Conservation (phyloP, 2,113 vertebrate species). For the Nerophis lumbriciformis region DNA sequence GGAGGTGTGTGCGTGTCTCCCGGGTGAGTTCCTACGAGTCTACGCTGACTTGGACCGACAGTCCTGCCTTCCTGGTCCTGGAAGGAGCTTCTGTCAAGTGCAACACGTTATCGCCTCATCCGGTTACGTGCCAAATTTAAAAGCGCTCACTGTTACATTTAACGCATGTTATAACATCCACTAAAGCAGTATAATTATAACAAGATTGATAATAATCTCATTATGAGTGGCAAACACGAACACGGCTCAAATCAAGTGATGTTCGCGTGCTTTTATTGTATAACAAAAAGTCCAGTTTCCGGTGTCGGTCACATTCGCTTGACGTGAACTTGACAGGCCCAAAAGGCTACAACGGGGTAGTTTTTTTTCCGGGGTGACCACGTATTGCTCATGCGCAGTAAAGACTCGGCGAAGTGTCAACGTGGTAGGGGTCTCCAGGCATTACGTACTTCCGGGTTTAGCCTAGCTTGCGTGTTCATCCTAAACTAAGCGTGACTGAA, state of each 20-base stretch:
- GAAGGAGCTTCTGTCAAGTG: conserved; percentile 33
- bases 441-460: neutral
- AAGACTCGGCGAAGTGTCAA: conserved; percentile 59
- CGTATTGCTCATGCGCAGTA: conserved; percentile 65
- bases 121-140: conserved; percentile 7
- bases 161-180: neutral
- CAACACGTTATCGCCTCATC: conserved; percentile 14
- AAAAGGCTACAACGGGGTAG: conserved; percentile 25
- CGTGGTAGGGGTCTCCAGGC: conserved; percentile 63
- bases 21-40: conserved; percentile 30
- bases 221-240: neutral
- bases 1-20: neutral
- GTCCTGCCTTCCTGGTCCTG: conserved; percentile 42
- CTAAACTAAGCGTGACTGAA: too few species aligned
- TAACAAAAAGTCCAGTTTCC: neutral
- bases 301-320: neutral
- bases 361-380: conserved; percentile 45
- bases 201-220: fast-evolving
- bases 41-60: conserved; percentile 29
- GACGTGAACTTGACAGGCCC: conserved; percentile 6
- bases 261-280: conserved; percentile 21
- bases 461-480: too few species aligned
- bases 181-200: neutral
- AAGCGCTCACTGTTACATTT: fast-evolving
- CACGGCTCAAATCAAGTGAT: too few species aligned